Conservation (phyloP, 2,113 vertebrate genomes). For the Lagenorhynchus albirostris region DNA sequence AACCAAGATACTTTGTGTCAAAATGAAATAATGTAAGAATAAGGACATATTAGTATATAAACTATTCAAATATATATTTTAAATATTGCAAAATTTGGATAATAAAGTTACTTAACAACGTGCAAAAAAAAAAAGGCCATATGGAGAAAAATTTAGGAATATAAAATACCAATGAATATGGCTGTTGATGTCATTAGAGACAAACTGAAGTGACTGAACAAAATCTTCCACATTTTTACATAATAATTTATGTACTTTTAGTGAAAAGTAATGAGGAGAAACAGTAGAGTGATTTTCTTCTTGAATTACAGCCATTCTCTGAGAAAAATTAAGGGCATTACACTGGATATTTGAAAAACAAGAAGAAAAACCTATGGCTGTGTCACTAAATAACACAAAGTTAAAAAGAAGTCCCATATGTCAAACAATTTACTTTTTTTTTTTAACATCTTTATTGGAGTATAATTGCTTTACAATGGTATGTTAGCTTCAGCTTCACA, state of each 20-base stretch:
- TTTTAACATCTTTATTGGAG: too few species aligned
- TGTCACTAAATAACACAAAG: background rate
- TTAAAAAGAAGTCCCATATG: background rate
- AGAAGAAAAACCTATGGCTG: background rate
- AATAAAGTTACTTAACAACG: background rate
- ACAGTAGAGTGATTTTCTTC: background rate
- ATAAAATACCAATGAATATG: background rate
- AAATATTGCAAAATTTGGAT: background rate
- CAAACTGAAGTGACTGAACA: background rate
- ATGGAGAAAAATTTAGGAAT: background rate
- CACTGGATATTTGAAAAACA: background rate
- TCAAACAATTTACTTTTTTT: background rate
- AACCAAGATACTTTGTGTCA: background rate
- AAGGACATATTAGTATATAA: background rate
- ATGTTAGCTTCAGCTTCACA: too few species aligned
- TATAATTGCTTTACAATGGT: too few species aligned
- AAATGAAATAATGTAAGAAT: background rate
- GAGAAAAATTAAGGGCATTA: constrained; percentile 2
- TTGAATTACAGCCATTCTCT: background rate
- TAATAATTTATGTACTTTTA: background rate
- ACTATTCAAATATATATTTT: background rate
- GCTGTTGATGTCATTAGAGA: background rate
- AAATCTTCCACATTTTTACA: background rate
- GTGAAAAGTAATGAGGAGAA: background rate
- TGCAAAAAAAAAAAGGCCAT: background rate